These are phyloP conservation scores for Drosophila ananassae DNA, from an alignment of 1,140 invertebrate genomes.

Conservation along the genomic window DNA sequence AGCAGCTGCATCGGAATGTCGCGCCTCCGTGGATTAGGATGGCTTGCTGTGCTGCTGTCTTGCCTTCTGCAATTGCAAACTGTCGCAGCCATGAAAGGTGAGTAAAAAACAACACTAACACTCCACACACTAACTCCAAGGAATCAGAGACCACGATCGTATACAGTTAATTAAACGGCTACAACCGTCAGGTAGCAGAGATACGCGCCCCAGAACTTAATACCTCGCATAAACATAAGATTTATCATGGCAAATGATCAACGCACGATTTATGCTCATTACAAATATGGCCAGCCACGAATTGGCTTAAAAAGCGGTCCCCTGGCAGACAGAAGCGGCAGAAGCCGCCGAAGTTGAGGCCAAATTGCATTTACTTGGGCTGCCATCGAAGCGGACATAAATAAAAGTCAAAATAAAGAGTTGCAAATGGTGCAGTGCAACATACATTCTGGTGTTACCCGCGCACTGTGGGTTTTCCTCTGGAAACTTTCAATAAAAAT, in stretches of 20 bases:
- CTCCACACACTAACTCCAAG: neutral
- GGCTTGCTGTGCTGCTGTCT: constrained; percentile 41
- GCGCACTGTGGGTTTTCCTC: constrained; percentile 18
- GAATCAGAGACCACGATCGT: constrained; percentile 6
- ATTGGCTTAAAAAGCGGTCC: constrained; percentile 56
- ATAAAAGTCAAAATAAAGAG: constrained; percentile 82
- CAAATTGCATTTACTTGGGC: constrained; percentile 78
- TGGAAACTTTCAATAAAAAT: neutral
- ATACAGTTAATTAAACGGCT: constrained; percentile 79
- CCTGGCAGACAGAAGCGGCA: constrained; percentile 40
- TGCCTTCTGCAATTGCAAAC: constrained; percentile 64
- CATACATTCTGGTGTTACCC: constrained; percentile 47
- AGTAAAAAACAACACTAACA: constrained; percentile 14
- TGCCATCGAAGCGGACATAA: constrained; percentile 74
- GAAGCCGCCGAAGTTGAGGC: constrained; percentile 18
- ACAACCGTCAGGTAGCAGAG: constrained; percentile 55
- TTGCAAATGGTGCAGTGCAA: constrained; percentile 76
- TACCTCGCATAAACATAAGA: constrained; percentile 75
- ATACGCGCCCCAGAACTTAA: constrained; percentile 64
- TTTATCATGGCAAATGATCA: constrained; percentile 82
- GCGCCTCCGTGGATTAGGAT: constrained; percentile 67
- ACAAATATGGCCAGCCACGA: constrained; percentile 80
- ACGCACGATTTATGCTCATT: constrained; percentile 82
- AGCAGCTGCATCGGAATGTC: constrained; percentile 73
- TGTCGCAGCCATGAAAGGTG: constrained; percentile 73